These are phyloP conservation scores for Lerema accius DNA, from an alignment of 1,140 invertebrate genomes.

Conservation along the genomic window DNA sequence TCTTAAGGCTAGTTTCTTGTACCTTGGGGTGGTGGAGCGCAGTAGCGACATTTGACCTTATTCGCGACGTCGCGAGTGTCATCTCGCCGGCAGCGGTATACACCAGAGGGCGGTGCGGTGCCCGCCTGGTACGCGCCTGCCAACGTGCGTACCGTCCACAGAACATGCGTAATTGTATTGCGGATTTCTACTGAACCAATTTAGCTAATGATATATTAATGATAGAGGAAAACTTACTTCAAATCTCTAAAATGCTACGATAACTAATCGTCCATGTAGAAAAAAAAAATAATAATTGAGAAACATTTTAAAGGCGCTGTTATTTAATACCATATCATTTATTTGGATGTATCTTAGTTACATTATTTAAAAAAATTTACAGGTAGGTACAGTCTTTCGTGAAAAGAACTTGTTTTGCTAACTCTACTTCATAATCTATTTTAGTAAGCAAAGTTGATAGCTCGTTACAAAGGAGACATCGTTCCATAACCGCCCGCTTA, in stretches of 20 bases:
- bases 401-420: constrained; percentile 41
- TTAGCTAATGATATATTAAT: too few relatives aligned
- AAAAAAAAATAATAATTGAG: too few relatives aligned
- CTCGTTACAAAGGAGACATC: constrained; percentile 81
- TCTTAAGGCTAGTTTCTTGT: background rate
- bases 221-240: too few relatives aligned
- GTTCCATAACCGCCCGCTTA: constrained; percentile 70
- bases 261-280: too few relatives aligned
- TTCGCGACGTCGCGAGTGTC: constrained; percentile 79
- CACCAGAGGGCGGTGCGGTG: constrained; percentile 52
- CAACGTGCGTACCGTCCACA: constrained; percentile 44
- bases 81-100: constrained; percentile 59
- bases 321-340: too few relatives aligned
- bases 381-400: background rate
- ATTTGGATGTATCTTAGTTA: too few relatives aligned
- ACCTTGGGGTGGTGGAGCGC: background rate
- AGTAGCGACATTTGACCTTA: constrained; percentile 69
- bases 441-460: constrained; percentile 63
- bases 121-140: constrained; percentile 62
- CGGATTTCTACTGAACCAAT: too few relatives aligned
- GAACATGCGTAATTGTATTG: constrained; percentile 10
- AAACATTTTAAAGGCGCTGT: too few relatives aligned
- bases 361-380: too few relatives aligned
- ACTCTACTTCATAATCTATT: constrained; percentile 64
- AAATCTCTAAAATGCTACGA: too few relatives aligned